Base-by-base conservation (phyloP, 2,888 invertebrate species). In the Brachyopa scutellaris region DNA sequence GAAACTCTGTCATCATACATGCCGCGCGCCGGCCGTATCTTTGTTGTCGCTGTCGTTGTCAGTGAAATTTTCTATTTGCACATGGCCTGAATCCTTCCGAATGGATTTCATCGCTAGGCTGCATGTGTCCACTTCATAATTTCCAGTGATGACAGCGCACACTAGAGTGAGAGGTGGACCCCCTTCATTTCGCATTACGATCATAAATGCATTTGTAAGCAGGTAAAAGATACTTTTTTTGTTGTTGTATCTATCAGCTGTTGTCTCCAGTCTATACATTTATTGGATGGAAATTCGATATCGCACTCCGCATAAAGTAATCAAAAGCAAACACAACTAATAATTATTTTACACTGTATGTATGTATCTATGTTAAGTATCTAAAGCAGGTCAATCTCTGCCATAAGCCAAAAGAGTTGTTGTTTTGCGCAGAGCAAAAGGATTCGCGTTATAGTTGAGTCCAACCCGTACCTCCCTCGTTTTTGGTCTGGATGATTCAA, bases 31-130 rank as follows among this genome's bases (percentile, higher is more conserved):
- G 6, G 38, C 57, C 19, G 21, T 36, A 9, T 36, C 36, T 13
- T 15, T 11, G 7, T 19, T 40, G 42, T 55, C 40, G 49, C 31
- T 23, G 53, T 70, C 8, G 49, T 49, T 15, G 59, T 55, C 47
- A 36, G 66, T 67, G 67, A 77, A 77, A 57, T 80, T 80, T 82
- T 76, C 74, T 59, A 69, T 53, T 64, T 66, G 53, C 64, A 61
- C 70, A 76, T 77, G 77, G 82, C 82, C 82, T 82, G 76, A 77
- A 82, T 82, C 82, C 82, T 82, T 82, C 82, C 82, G 66, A 82
- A 77, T 53, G 59, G 36, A 82, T 82, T 82, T 82, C 82, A 70
- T 77, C 76, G 82, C 76, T 61, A 66, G 57, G 64, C 76, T 82
- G 82, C 82, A 82, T 76, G 76, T 77, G 82, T 82, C 82, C 82